Conservation (phyloP, 2,113 vertebrate genomes). For the Cygnus buccinator region DNA sequence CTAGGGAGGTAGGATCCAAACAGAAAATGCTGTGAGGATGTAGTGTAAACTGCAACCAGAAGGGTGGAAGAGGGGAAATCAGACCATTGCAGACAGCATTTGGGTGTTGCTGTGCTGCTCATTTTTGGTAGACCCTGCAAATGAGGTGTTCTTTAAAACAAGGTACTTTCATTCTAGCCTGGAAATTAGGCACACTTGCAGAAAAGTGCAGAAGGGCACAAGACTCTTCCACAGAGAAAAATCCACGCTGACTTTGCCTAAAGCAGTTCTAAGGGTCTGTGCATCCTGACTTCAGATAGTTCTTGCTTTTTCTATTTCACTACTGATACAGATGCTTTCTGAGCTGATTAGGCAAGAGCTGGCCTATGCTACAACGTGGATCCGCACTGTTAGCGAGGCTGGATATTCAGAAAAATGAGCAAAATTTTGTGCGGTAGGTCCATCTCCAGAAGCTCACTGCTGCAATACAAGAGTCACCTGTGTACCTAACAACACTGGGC, state of each 20-base stretch:
- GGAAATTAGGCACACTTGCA: neutral
- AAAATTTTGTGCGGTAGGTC: neutral
- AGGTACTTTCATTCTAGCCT: neutral
- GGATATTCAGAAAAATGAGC: neutral
- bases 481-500: neutral
- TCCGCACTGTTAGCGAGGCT: neutral
- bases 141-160: neutral
- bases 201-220: neutral
- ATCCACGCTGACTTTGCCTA: rapidly evolving
- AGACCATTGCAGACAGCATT: neutral
- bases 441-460: neutral
- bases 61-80: neutral
- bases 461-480: rapidly evolving
- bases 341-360: neutral
- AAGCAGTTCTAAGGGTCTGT: neutral
- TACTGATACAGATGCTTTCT: neutral
- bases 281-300: neutral
- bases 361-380: neutral
- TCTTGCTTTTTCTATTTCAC: rapidly evolving
- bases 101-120: neutral
- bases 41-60: neutral
- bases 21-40: neutral
- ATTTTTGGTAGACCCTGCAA: neutral
- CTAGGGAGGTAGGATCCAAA: neutral
- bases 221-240: neutral